Evolutionary conservation across 2,888 invertebrate species (phyloP).

Genomic region (Diogma glabrata): DNA sequence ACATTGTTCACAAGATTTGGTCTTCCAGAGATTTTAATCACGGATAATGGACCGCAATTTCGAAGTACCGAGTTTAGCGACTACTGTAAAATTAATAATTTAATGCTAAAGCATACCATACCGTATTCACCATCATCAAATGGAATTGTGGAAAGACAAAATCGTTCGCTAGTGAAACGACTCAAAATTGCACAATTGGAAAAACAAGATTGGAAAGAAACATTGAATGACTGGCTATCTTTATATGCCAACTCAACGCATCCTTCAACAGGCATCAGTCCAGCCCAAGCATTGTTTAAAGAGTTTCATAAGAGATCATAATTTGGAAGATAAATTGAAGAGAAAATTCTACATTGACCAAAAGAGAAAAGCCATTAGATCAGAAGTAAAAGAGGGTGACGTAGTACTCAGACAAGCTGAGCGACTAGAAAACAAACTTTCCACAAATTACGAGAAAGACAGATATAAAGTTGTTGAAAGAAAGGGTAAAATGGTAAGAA

Average conservation of each 20-base stretch:
- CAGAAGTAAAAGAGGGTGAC: background rate
- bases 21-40: slow-evolving; percentile 16
- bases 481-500: background rate
- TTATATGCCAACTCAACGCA: background rate
- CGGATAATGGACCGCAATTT: slow-evolving; percentile 19
- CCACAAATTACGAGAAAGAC: background rate
- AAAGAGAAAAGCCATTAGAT: background rate
- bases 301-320: background rate
- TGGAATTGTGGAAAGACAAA: slow-evolving; percentile 11
- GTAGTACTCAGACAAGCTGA: background rate
- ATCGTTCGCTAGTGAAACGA: slow-evolving; percentile 9
- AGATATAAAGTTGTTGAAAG: background rate
- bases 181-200: background rate
- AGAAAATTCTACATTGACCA: slow-evolving; percentile 1
- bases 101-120: slow-evolving; percentile 13
- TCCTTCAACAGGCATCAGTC: background rate
- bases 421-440: background rate
- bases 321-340: background rate
- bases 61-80: slow-evolving; percentile 14
- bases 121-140: slow-evolving; percentile 18
- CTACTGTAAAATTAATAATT: slow-evolving; percentile 15
- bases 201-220: background rate
- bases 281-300: background rate
- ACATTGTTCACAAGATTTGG: slow-evolving; percentile 21
- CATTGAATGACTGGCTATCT: background rate